Evolutionary conservation across 1,140 invertebrate genomes (phyloP).

Genomic region (Drosophila quadrilineata): DNA sequence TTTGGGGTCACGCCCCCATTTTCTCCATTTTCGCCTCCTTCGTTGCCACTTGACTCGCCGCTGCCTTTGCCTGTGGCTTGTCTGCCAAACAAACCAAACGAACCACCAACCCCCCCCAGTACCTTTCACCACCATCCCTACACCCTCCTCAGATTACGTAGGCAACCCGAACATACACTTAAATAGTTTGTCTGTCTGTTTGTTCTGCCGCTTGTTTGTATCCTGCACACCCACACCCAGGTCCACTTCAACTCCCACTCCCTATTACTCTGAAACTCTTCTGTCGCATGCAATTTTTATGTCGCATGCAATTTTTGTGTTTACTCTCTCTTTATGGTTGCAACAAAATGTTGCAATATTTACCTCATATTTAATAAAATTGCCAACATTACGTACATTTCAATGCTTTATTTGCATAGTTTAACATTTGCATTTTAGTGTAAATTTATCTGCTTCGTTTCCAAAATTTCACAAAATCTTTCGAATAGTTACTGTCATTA

Average conservation of each 20-base stretch:
- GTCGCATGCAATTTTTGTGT: constrained; percentile 68
- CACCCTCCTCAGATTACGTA: neutral
- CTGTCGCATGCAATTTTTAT: constrained; percentile 58
- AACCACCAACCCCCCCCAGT: neutral
- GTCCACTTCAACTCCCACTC: neutral
- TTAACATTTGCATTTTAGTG: constrained; percentile 46
- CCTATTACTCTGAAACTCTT: neutral
- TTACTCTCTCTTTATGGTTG: constrained; percentile 55
- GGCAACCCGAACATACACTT: constrained; percentile 36
- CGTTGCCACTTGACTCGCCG: constrained; percentile 36
- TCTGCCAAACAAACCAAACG: constrained; percentile 44
- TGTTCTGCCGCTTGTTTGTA: constrained; percentile 49
- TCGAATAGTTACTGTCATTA: too few relatives aligned
- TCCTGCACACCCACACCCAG: neutral
- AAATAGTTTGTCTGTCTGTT: constrained; percentile 70
- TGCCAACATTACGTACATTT: constrained; percentile 58
- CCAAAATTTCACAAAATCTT: neutral
- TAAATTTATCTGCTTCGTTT: constrained; percentile 3
- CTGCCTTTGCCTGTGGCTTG: constrained; percentile 39
- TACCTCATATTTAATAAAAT: constrained; percentile 77
- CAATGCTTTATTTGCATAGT: constrained; percentile 68
- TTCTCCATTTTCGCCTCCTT: constrained; percentile 28
- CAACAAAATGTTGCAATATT: constrained; percentile 57
- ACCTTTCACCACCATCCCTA: neutral
- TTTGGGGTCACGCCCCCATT: constrained; percentile 69